phyloP scores from a whole-genome alignment of 37 sponge, comb jelly and placozoan species.

The Aplysina aerophoba region DNA sequence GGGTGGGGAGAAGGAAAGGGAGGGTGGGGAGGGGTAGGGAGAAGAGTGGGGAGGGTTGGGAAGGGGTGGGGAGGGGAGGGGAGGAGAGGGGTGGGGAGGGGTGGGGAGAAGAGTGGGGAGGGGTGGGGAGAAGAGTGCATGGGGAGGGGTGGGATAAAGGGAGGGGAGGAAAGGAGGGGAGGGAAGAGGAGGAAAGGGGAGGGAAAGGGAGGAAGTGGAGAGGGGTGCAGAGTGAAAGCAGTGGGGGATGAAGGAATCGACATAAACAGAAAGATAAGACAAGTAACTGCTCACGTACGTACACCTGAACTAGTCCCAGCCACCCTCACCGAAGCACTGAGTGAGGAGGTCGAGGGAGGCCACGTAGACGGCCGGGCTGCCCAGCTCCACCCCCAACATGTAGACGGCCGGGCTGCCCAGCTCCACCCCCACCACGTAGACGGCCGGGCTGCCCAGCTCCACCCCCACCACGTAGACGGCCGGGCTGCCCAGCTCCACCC shows the following conservation, averaged over 20 bases:
- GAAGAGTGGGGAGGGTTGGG: too few relatives aligned
- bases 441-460: slow-evolving; percentile 82
- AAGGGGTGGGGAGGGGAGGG: background rate
- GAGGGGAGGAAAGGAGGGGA: background rate
- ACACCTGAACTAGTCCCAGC: background rate
- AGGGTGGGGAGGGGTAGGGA: slow-evolving; percentile 47
- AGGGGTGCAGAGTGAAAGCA: background rate
- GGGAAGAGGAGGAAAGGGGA: background rate
- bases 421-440: slow-evolving; percentile 88
- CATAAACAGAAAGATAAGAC: too few relatives aligned
- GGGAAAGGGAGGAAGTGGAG: background rate
- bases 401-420: slow-evolving; percentile 85
- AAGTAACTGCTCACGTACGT: too few relatives aligned
- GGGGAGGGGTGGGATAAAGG: too few relatives aligned
- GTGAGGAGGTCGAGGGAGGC: slow-evolving; percentile 76
- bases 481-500: too few relatives aligned
- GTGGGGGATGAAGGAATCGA: too few relatives aligned
- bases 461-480: slow-evolving; percentile 87
- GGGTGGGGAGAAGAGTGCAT: too few relatives aligned
- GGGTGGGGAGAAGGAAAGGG: slow-evolving; percentile 21
- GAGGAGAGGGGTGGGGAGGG: background rate
- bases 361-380: slow-evolving; percentile 75
- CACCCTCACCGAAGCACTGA: slow-evolving; percentile 80
- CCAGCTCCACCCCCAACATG: slow-evolving; percentile 85
- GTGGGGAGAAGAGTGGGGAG: too few relatives aligned